Base-by-base conservation (phyloP, 2,888 invertebrate genomes). In the Ischnura elegans region DNA sequence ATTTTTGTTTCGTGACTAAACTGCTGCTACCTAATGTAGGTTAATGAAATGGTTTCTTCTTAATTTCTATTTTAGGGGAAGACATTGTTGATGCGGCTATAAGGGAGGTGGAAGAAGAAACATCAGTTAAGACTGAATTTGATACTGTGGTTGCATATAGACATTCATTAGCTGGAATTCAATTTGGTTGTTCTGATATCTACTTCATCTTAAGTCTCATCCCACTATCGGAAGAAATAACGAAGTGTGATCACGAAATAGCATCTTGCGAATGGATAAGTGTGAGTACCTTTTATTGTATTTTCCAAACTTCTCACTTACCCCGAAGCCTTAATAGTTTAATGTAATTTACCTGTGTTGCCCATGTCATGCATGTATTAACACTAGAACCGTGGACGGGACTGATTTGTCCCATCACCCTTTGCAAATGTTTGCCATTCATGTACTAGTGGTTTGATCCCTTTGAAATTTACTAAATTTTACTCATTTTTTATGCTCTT, bases 61-160 rank as follows among this genome's bases (percentile, higher is more conserved):
- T 93, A 85, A 93, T 84, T 94, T 87, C 61, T 93, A 94, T 96
- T 96, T 87, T 95, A 98, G 98, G 97, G 94, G 99, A 99, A 96
- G 97, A 98, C 95, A 96, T 99, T 85, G 96, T 97, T 94, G 97
- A 97, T 95, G 98, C 99, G 25, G 98, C 98, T 0, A 97, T 97
- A 93, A 97, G 99, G 94, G 99, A 99, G 96, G 98, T 99, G 0
- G 96, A 97, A 93, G 99, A 99, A 96, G 99, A 99, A 96, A 99
- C 99, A 0, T 98, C 98, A 93, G 97, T 99, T 93, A 96, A 97
- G 94, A 97, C 98, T 0, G 96, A 97, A 95, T 99, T 98, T 96
- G 97, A 97, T 94, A 97, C 98, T 36, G 96, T 99, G 94, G 96
- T 99, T 1, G 97, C 97, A 87, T 96, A 98, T 90, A 97, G 99